These are phyloP conservation scores for Apostichopus parvimensis DNA, from an alignment of 35 echinoderm and acorn worm species.

Conservation along the genomic window DNA sequence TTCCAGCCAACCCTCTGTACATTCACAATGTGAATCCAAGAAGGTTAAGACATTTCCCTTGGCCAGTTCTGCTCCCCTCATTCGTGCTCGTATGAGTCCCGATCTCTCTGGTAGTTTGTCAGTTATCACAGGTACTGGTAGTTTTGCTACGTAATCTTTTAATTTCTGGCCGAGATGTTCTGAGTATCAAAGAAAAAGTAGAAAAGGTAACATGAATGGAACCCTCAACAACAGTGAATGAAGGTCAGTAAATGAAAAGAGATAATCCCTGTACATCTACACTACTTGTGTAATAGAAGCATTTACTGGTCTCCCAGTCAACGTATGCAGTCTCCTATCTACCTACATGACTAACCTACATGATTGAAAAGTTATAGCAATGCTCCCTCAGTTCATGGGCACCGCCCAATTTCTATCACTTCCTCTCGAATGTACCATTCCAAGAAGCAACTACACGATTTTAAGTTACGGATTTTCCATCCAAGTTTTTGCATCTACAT, in stretches of 20 bases:
- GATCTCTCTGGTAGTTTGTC: slow-evolving; percentile 55
- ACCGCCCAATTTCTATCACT: too few species aligned
- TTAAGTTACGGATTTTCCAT: too few species aligned
- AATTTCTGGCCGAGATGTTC: slow-evolving; percentile 82
- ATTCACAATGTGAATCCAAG: slow-evolving; percentile 93
- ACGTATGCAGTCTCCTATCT: too few species aligned
- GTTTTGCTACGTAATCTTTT: slow-evolving; percentile 80
- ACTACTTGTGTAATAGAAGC: too few species aligned
- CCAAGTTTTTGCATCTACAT: too few species aligned
- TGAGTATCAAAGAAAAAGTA: slow-evolving; percentile 10
- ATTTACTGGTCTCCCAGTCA: too few species aligned
- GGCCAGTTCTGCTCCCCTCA: slow-evolving; percentile 71
- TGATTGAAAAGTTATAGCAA: too few species aligned
- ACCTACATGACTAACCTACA: too few species aligned
- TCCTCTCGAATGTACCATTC: too few species aligned
- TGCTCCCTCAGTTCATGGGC: too few species aligned
- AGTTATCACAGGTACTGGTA: slow-evolving; percentile 70
- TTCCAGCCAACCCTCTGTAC: slow-evolving; percentile 85
- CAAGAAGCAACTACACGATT: too few species aligned
- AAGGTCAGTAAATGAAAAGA: background rate
- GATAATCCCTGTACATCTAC: too few species aligned
- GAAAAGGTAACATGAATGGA: background rate
- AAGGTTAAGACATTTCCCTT: slow-evolving; percentile 82
- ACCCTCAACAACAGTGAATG: background rate
- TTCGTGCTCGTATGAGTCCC: slow-evolving; percentile 80